These are phyloP conservation scores for Gasterosteus aculeatus DNA, from an alignment of 2,113 vertebrate genomes.

Conservation along the genomic window DNA sequence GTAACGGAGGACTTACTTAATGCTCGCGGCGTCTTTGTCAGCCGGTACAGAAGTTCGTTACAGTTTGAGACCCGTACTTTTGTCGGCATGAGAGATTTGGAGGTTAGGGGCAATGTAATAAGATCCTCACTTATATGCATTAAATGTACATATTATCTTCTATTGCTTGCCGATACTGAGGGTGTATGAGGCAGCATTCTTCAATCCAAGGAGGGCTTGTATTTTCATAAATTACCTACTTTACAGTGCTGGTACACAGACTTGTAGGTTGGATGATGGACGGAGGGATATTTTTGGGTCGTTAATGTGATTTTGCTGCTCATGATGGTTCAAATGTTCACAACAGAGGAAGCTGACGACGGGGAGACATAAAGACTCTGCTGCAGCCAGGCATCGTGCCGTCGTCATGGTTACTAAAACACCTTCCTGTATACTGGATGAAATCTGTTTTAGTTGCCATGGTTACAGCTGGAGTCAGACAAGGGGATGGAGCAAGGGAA, in stretches of 20 bases:
- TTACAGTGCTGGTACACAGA: too few relatives aligned
- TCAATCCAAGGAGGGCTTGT: neutral
- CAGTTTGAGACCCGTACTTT: neutral
- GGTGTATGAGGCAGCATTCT: neutral
- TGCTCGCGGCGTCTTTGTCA: neutral
- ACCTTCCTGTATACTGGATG: conserved; percentile 45
- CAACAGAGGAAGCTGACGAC: neutral
- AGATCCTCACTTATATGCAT: neutral
- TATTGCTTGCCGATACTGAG: neutral
- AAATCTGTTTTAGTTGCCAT: conserved; percentile 59
- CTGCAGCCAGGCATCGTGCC: conserved; percentile 24
- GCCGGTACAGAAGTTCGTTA: neutral
- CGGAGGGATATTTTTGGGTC: neutral
- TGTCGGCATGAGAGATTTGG: neutral
- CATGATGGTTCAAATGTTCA: neutral
- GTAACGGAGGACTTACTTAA: neutral
- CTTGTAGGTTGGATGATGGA: neutral
- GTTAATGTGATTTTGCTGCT: neutral
- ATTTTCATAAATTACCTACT: neutral
- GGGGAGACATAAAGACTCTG: conserved; percentile 21
- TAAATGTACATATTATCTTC: too few relatives aligned
- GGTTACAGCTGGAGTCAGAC: conserved; percentile 44
- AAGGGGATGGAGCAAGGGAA: neutral
- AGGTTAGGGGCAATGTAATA: neutral
- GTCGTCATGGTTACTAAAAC: conserved; percentile 44